Base-by-base conservation (phyloP, 2,888 invertebrate genomes). In the Chrysodeixis includens region DNA sequence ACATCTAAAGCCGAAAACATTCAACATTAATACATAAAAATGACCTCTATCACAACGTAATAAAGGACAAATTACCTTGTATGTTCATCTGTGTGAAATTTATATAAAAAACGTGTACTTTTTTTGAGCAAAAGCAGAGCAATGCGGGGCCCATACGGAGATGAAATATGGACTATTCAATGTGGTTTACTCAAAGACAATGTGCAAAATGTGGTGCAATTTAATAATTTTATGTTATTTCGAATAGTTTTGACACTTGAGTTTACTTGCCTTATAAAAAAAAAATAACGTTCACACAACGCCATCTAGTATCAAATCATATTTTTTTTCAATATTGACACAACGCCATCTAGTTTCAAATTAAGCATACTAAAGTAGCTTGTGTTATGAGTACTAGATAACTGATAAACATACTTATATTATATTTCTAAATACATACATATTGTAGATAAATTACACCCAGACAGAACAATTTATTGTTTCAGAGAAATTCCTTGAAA, bases 1-100 rank as follows among this genome's bases (percentile, higher is more conserved):
- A 61, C 62, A 79, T 78, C 79, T 79, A 75, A 54, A 62, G 55
- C 66, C 49, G 78, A 78, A 81, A 81, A 79, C 30, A n/a, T 22
- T 4, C 10, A 26, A 5, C 2, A 40, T 32, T 6, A 9, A 6
- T n/a, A 12, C 53, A 55, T 10, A 0, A 55, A 62, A 58, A 30
- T 10, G 1, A 54, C 0, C 12, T 18, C 56, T 69, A 62, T 0
- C 0, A 0, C 1, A 8, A 0, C 0, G 0, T 0, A 0, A 16
- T 58, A 66, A 55, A 51, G 59, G 16, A 7, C 18, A 55, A 35
- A 26, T 56, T 64, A 6, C 14, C 18, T 12, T 53, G 26, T 3
- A 26, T 1, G 16, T 4, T 12, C 0, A 12, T n/a, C 9, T 18
- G 18, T 35, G 57, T 54, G 71, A 75, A 65, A 69, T 65, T 57